Base-by-base conservation (phyloP, 1,140 invertebrate genomes). In the Akabosia matsudoensis region DNA sequence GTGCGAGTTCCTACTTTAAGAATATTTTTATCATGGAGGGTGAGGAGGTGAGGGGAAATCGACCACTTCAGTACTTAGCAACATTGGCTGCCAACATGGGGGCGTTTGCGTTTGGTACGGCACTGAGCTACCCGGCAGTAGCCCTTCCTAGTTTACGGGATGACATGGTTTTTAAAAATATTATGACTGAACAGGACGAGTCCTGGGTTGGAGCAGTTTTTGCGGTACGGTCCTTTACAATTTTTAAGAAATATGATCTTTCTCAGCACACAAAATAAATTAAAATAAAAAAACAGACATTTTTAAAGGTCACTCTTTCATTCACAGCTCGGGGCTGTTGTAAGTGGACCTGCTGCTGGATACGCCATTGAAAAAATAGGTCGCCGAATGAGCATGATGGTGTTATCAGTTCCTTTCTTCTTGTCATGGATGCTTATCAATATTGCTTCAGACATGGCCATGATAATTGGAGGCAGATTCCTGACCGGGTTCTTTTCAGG, bases 351-450 rank as follows among this genome's bases (percentile, higher is more conserved):
- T 0, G 70, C 24, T 2, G 70, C 87, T 3, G 87, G 90, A 1
- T 85, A 87, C 79, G 80, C 89, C 37, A 89, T 92, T 83, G 90
- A 92, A 77, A 88, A 86, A 76, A 85, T 90, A 70, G 92, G 92
- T 2, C 85, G 92, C 71, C 89, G 88, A 81, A 84, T 82, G 7
- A 88, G 90, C 0, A 86, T 91, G 70, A 83, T 89, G 34, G 82
- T 90, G 10, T 83, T 89, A n/a, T 87, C 87, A 26, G 83, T 89
- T 0, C 88, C 91, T 0, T 90, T 89, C 64, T 80, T 90, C 0
- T 71, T 88, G 14, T 91, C 91, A 13, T 93, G 91, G 90, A 80
- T 90, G 3, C 79, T 89, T 10, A 89, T 92, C 14, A 85, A 86
- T 28, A 84, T 88, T 61, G 85, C 89, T 0, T 79, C 84, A 0